Conservation (phyloP, 2,888 invertebrate species). For the Drosophila antonietae region DNA sequence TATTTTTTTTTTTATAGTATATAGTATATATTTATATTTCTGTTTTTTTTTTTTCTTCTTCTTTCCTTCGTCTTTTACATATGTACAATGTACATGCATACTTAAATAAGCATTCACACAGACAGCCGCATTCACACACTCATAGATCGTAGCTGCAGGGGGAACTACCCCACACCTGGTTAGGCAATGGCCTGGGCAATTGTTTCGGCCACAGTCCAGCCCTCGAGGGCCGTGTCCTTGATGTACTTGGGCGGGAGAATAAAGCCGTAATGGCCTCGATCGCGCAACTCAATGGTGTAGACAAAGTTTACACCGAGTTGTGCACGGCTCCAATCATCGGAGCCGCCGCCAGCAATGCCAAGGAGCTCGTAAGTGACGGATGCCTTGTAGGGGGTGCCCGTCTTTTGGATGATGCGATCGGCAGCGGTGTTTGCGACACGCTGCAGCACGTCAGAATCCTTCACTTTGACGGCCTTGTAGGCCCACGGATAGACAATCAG, state of each 20-base stretch:
- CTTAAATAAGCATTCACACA: constrained; percentile 52
- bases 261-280: constrained; percentile 81
- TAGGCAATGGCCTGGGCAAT: constrained; percentile 74
- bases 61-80: constrained; percentile 29
- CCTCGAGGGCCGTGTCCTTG: constrained; percentile 79
- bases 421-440: constrained; percentile 76
- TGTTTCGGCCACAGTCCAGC: constrained; percentile 78
- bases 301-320: constrained; percentile 78
- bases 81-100: constrained; percentile 52
- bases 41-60: neutral
- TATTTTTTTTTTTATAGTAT: neutral
- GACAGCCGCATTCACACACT: constrained; percentile 11
- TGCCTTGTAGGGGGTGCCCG: constrained; percentile 74
- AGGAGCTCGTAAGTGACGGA: constrained; percentile 80
- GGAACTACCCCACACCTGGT: neutral
- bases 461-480: constrained; percentile 81
- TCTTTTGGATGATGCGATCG: constrained; percentile 75
- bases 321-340: constrained; percentile 83
- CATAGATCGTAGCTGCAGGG: neutral
- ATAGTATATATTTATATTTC: constrained; percentile 3
- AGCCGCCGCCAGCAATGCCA: constrained; percentile 83
- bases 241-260: constrained; percentile 81
- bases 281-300: constrained; percentile 82
- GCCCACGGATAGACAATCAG: constrained; percentile 83
- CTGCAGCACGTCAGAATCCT: constrained; percentile 72